phyloP scores from a whole-genome alignment of 1,140 invertebrate genomes.

The Drosophila yakuba region DNA sequence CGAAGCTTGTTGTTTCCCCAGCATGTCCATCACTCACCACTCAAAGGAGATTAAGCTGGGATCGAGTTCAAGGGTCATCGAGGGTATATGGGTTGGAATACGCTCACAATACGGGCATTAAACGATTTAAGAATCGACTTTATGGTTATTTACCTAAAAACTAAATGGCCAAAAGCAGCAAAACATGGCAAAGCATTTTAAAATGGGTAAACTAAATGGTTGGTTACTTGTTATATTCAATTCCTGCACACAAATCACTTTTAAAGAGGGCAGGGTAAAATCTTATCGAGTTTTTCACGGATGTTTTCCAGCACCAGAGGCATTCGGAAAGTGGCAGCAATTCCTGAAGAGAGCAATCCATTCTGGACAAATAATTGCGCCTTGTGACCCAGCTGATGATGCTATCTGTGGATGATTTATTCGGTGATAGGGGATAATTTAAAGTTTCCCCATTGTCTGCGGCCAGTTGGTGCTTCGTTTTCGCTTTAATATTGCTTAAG shows the following conservation, averaged over 20 bases:
- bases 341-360: conserved; percentile 24
- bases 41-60: conserved; percentile 25
- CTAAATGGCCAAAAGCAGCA: neutral
- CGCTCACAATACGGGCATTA: neutral
- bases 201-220: too few species aligned
- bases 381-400: conserved; percentile 57
- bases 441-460: conserved; percentile 39
- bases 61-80: neutral
- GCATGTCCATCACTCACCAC: conserved; percentile 39
- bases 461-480: conserved; percentile 6
- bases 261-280: neutral
- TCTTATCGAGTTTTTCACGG: neutral
- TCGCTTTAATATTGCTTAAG: conserved; percentile 34
- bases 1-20: conserved; percentile 4
- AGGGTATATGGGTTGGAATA: neutral
- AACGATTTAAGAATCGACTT: neutral
- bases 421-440: conserved; percentile 59
- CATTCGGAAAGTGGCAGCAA: conserved; percentile 1
- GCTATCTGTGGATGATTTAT: conserved; percentile 70
- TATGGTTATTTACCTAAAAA: neutral
- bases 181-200: too few species aligned
- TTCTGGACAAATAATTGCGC: conserved; percentile 51
- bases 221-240: too few species aligned
- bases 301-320: neutral
- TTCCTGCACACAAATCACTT: neutral